Conservation (phyloP, 2,888 invertebrate species). For the Cyclophora punctaria region DNA sequence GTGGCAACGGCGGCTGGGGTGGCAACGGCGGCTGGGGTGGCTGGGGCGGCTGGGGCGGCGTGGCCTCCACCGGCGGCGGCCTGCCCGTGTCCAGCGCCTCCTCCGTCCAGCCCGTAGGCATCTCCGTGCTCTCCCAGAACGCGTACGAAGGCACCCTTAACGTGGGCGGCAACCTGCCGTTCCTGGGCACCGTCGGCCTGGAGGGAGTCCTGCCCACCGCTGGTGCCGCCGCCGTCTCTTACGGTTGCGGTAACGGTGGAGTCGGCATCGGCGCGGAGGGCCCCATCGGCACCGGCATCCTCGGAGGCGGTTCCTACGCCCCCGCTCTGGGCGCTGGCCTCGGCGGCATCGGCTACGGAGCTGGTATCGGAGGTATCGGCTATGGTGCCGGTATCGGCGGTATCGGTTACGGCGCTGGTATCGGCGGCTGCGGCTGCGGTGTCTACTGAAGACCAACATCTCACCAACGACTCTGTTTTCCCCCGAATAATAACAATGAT, state of each 20-base stretch:
- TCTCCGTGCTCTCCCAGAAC: slow-evolving; percentile 36
- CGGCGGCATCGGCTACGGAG: neutral
- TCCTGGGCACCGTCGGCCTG: slow-evolving; percentile 31
- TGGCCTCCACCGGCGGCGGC: slow-evolving; percentile 24
- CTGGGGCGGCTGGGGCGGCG: slow-evolving; percentile 6
- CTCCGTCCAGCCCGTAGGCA: slow-evolving; percentile 28
- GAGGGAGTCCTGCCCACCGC: slow-evolving; percentile 31
- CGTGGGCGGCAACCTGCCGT: slow-evolving; percentile 34
- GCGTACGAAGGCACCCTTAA: slow-evolving; percentile 32
- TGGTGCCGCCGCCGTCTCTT: slow-evolving; percentile 29
- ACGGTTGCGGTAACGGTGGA: slow-evolving; percentile 32
- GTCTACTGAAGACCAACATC: too few relatives aligned
- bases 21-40: slow-evolving; percentile 6
- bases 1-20: slow-evolving; percentile 1
- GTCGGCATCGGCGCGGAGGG: slow-evolving; percentile 24
- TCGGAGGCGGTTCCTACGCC: neutral
- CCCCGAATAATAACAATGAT: too few relatives aligned
- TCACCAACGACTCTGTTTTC: too few relatives aligned
- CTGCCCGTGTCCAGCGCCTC: slow-evolving; percentile 29
- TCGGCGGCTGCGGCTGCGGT: neutral
- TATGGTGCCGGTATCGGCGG: neutral
- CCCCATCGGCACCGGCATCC: slow-evolving; percentile 7
- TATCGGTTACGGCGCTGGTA: neutral
- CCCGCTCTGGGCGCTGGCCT: neutral
- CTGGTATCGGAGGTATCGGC: neutral